Base-by-base conservation (phyloP, 2,888 invertebrate species). In the Melanostoma scalare region DNA sequence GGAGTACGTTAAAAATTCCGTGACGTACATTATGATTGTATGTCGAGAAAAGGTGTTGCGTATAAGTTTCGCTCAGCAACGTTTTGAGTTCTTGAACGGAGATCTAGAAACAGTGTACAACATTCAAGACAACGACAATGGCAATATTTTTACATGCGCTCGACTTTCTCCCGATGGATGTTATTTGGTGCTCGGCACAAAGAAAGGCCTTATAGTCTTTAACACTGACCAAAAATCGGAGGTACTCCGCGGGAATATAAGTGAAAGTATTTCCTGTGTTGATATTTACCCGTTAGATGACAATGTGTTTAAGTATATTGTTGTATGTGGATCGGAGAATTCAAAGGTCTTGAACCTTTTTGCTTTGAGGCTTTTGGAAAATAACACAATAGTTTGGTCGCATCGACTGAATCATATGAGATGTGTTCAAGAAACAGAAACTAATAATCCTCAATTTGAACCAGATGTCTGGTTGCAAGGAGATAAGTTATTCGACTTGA, bases 131-230 rank as follows among this genome's bases (percentile, higher is more conserved):
- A 73, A 31, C 10, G 69, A 86, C 35, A 40, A 58, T 0, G 55
- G 61, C 0, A 85, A 81, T 35, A 71, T 58, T 3, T 88, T 90
- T 4, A 89, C 87, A 4, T 91, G 91, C 68, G 90, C 89, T 8
- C 88, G 88, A 68, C 73, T 89, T 4, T 88, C 91, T 3, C 86
- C 85, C 2, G 89, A 90, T 60, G 87, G 87, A 0, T 85, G 87
- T 52, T 91, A 89, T 78, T 79, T 91, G 6, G 87, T 91, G 20
- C 85, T 91, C 68, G 92, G 91, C 20, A 90, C 91, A 9, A 87
- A 87, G n/a, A 86, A 86, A 33, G 91, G 91, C 4, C 79, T 91
- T 0, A 87, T 89, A 8, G 88, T 91, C 0, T 89, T 89, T 38
- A 89, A 91, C 72, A 80, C 89, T 0, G 73, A 77, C 1, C 84